phyloP scores from a whole-genome alignment of 2,888 invertebrate species.

The Lycia hirtaria region DNA sequence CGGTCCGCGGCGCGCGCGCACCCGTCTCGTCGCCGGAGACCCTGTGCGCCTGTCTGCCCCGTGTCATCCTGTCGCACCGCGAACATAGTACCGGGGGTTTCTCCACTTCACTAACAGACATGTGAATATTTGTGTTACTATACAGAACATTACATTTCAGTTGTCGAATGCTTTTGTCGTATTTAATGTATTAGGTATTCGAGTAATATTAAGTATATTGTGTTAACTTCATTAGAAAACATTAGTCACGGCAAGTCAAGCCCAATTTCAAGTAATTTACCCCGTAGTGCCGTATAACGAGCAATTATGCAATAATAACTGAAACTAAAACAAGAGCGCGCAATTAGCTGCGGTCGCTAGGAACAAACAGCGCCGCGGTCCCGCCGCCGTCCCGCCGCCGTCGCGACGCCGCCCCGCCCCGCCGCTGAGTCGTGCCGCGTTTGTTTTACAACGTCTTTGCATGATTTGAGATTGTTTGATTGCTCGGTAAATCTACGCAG shows the following conservation, averaged over 20 bases:
- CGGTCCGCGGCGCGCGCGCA: slow-evolving; percentile 49
- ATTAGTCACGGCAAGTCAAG: background rate
- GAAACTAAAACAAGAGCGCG: slow-evolving; percentile 44
- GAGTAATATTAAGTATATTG: too few species aligned
- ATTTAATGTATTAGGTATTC: too few species aligned
- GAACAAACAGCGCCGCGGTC: slow-evolving; percentile 56
- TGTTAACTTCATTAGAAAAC: too few species aligned
- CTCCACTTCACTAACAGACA: background rate
- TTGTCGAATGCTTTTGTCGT: too few species aligned
- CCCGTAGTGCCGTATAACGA: slow-evolving; percentile 6
- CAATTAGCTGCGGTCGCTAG: slow-evolving; percentile 59
- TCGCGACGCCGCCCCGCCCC: too few species aligned
- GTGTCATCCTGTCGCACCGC: slow-evolving; percentile 36
- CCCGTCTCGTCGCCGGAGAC: slow-evolving; percentile 35
- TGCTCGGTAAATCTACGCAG: slow-evolving; percentile 1
- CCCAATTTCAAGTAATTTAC: background rate
- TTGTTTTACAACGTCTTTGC: slow-evolving; percentile 29
- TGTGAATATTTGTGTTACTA: background rate
- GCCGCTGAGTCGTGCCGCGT: too few species aligned
- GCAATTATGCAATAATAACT: slow-evolving; percentile 44
- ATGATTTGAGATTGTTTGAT: slow-evolving; percentile 15
- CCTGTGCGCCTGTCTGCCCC: slow-evolving; percentile 38
- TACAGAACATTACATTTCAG: background rate
- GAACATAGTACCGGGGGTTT: background rate
- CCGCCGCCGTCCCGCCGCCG: too few species aligned